Percentiles rank a stretch among this genome's conserved stretches.
Evolutionary conservation across 2,113 vertebrate genomes (phyloP).

Genomic region (Tauraco erythrolophus): DNA sequence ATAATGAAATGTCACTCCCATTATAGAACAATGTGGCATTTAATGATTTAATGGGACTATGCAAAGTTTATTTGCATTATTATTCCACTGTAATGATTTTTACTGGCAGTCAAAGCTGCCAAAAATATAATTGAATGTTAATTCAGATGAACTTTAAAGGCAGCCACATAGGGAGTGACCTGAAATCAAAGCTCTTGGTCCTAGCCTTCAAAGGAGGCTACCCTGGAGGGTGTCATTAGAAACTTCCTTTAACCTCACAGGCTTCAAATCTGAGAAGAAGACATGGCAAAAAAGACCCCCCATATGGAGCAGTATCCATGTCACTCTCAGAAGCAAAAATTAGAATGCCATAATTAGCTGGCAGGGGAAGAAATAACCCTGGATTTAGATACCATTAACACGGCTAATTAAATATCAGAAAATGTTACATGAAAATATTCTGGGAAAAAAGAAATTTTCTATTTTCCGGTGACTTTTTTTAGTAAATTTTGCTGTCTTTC

Average conservation of each 20-base stretch:
- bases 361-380: background rate
- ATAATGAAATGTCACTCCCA: constrained; percentile 77
- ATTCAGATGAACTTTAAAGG: constrained; percentile 78
- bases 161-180: constrained; percentile 57
- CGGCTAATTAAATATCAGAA: constrained; percentile 1
- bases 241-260: background rate
- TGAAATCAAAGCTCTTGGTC: constrained; percentile 64
- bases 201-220: constrained; percentile 46
- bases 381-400: background rate
- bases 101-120: constrained; percentile 66
- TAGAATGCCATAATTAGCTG: background rate
- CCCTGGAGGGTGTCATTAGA: constrained; percentile 41
- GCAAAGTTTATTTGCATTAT: constrained; percentile 72
- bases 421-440: background rate
- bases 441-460: background rate
- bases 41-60: constrained; percentile 76
- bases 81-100: constrained; percentile 59
- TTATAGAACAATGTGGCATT: constrained; percentile 74
- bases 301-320: background rate
- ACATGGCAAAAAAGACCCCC: background rate
- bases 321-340: background rate
- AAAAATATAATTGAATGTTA: constrained; percentile 74
- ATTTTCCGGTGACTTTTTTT: background rate
- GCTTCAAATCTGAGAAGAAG: background rate
- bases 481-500: background rate